Evolutionary conservation across 2,797 vertebrate genomes (phyloP), one percentile per base, ranked within the genome.

Genomic region (Xyrichtys novacula): DNA sequence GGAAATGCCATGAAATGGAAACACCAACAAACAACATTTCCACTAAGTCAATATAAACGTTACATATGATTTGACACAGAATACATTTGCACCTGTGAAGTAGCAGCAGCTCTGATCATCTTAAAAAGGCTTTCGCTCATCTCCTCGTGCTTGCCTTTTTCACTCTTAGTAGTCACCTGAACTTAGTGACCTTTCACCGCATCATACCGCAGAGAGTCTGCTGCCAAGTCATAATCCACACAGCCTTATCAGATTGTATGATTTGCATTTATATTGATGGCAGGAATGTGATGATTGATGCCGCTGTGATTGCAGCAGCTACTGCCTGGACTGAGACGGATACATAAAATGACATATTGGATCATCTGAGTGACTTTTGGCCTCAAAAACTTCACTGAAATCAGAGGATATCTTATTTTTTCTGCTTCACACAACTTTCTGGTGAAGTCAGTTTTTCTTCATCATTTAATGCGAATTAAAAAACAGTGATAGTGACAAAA

Each of bases 221-320:
- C 57, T 62, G 46, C 59, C 32, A 78, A 73, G 10, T 71, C 65
- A 60, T 69, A 84, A 85, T 74, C 71, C 81, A 65, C 66, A 58
- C 64, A 25, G 58, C 32, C 55, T 26, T 7, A 19, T 40, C 78
- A 77, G 66, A 81, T 54, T 71, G 55, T 75, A 34, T 39, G 62
- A 89, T 88, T 89, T 87, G 84, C 87, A 87, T 90, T 87, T 89
- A 87, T 86, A 90, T 87, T 85, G 85, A 87, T 7, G 47, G 66
- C 34, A 53, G 52, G 48, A 73, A 59, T 43, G 44, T 46, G 57
- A 29, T 56, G 81, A 75, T 73, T 76, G 80, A 79, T 79, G 83
- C 67, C 49, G 43, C 7, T 44, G 46, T 15, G 34, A 64, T 20
- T 70, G 58, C 60, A 29, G 74, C 2, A 7, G 46, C 65, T 56